A percentile compares a stretch with the other conserved stretches of the same genome.
These are phyloP conservation scores for Oreochromis spilurus DNA, from an alignment of 2,113 vertebrate genomes.

Conservation along the genomic window DNA sequence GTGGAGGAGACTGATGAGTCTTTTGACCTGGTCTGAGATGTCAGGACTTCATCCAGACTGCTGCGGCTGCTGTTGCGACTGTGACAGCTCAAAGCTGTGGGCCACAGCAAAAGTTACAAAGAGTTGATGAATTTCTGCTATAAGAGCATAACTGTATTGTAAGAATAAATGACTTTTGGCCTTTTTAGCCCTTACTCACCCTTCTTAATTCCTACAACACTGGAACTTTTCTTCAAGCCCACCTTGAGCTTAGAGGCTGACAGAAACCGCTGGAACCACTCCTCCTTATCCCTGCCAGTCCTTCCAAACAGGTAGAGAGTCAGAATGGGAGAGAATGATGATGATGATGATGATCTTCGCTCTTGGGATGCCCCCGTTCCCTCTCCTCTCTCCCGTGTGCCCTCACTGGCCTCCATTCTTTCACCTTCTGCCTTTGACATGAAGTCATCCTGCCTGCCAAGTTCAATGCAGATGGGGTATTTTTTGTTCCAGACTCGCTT, in stretches of 20 bases:
- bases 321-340: constrained; percentile 38
- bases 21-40: constrained; percentile 77
- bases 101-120: constrained; percentile 30
- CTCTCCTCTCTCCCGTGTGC: constrained; percentile 72
- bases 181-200: constrained; percentile 52
- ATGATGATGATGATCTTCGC: constrained; percentile 46
- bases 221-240: constrained; percentile 74
- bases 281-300: constrained; percentile 95
- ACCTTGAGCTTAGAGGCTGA: constrained; percentile 83
- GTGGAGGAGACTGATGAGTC: constrained; percentile 68
- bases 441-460: constrained; percentile 90
- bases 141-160: neutral
- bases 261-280: constrained; percentile 90
- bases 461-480: constrained; percentile 95
- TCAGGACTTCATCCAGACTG: constrained; percentile 80
- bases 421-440: constrained; percentile 88
- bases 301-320: constrained; percentile 92
- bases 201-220: constrained; percentile 71
- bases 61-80: constrained; percentile 90
- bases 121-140: neutral
- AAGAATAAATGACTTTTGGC: neutral
- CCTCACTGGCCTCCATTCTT: constrained; percentile 70
- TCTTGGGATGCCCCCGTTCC: constrained; percentile 64
- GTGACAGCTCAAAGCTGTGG: constrained; percentile 72
- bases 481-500: constrained; percentile 99